Evolutionary conservation across 2,888 invertebrate genomes (phyloP), one percentile per base, ranked within the genome.

Genomic region (Lepetodrilus schrolli): DNA sequence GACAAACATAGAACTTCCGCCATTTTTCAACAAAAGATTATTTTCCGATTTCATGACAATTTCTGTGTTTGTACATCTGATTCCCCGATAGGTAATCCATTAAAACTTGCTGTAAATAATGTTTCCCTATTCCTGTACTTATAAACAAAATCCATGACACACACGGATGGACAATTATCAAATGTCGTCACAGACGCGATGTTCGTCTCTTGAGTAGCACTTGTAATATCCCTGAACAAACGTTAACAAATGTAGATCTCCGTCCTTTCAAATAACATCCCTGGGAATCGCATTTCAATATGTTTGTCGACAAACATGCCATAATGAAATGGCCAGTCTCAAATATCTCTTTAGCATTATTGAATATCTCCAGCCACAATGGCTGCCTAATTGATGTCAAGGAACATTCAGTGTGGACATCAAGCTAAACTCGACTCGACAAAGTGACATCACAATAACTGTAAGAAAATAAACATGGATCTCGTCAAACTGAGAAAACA

Each of bases 271-370:
- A 43, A 43, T 17, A 43, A 58, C 30, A 58, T 34, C 23, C 26
- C 26, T 34, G 17, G 58, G 58, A 10, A n/a, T 58, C 58, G n/a
- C 58, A 30, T n/a, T 30, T 58, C 58, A n/a, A 10, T 23, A 30
- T 30, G 26, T 58, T 58, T 58, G 30, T 58, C 58, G 26, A 58
- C 34, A 58, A 58, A 58, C 30, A 58, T 26, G 34, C 34, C 26
- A 20, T 34, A n/a, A 17, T 34, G 34, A 58, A 26, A 58, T 30
- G 58, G 58, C 34, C 30, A 7, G 17, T 58, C 30, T 30, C 58
- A 58, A 13, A 58, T 58, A n/a, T n/a, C n/a, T n/a, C n/a, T n/a
- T n/a, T n/a, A n/a, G n/a, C n/a, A n/a, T n/a, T n/a, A n/a, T n/a
- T n/a, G n/a, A n/a, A n/a, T n/a, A n/a, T n/a, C n/a, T n/a, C n/a